A percentile compares a stretch with the other conserved stretches of the same genome.
Evolutionary conservation across 2,888 invertebrate genomes (phyloP).

Genomic region (Sturmia bella): DNA sequence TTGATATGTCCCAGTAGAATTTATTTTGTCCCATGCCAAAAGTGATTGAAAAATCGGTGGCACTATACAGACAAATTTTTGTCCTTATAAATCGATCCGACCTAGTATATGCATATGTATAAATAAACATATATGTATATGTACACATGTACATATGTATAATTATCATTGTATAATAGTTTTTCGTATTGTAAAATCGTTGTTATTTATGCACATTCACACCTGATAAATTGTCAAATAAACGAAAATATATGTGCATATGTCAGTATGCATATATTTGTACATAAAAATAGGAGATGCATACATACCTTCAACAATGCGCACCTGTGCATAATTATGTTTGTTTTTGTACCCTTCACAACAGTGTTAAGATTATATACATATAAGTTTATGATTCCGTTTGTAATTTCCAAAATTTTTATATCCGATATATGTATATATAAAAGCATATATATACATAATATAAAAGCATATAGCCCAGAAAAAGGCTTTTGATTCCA

Average conservation of each 20-base stretch:
- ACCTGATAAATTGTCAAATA: conserved; percentile 73
- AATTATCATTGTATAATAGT: conserved; percentile 33
- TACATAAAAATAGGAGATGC: background rate
- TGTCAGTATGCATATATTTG: background rate
- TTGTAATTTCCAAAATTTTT: too few relatives aligned
- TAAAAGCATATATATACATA: background rate
- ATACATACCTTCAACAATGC: background rate
- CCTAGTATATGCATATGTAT: too few relatives aligned
- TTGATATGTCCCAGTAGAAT: too few relatives aligned
- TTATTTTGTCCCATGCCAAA: too few relatives aligned
- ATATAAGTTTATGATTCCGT: too few relatives aligned
- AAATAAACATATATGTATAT: too few relatives aligned
- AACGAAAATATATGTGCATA: conserved; percentile 23
- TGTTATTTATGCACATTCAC: conserved; percentile 69
- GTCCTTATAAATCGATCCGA: too few relatives aligned
- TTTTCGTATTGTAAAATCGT: conserved; percentile 7
- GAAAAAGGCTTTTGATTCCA: too few relatives aligned
- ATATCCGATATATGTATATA: background rate
- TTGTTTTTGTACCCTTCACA: too few relatives aligned
- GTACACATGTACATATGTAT: background rate
- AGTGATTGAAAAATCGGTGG: too few relatives aligned
- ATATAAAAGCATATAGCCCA: background rate
- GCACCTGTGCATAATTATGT: background rate
- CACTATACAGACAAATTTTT: too few relatives aligned
- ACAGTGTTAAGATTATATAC: too few relatives aligned